phyloP scores from a whole-genome alignment of 2,888 invertebrate species.

The Hololepta plana region DNA sequence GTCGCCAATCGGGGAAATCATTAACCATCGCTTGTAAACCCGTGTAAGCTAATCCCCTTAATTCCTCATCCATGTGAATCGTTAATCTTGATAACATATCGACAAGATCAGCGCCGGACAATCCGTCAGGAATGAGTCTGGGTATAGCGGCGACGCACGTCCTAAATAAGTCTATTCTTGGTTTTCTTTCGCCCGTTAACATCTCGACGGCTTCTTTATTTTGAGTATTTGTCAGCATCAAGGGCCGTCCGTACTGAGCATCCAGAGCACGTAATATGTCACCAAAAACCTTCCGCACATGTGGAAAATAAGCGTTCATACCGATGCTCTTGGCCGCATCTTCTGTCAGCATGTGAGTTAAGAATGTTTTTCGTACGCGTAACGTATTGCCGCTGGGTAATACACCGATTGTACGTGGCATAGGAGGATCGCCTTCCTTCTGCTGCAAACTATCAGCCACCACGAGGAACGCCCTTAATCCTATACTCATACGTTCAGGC shows the following conservation, averaged over 20 bases:
- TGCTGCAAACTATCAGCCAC: slow-evolving; percentile 98
- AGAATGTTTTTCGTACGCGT: slow-evolving; percentile 85
- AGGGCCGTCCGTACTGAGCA: slow-evolving; percentile 87
- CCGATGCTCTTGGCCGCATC: slow-evolving; percentile 94
- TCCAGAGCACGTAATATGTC: slow-evolving; percentile 90
- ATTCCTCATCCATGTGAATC: slow-evolving; percentile 96
- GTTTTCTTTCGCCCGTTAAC: slow-evolving; percentile 90
- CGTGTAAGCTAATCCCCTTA: slow-evolving; percentile 83
- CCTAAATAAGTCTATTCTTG: slow-evolving; percentile 91
- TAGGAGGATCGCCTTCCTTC: slow-evolving; percentile 97
- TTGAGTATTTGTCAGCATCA: slow-evolving; percentile 92
- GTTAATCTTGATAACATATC: slow-evolving; percentile 85
- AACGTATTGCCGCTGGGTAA: slow-evolving; percentile 85
- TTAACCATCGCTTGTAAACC: slow-evolving; percentile 88
- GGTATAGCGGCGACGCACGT: slow-evolving; percentile 99
- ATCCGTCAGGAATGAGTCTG: slow-evolving; percentile 91
- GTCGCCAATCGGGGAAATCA: slow-evolving; percentile 95
- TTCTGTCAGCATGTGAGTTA: slow-evolving; percentile 92
- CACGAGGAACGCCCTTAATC: slow-evolving; percentile 89
- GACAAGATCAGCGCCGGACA: slow-evolving; percentile 85
- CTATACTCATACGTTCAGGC: slow-evolving; percentile 97
- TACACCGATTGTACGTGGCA: slow-evolving; percentile 91
- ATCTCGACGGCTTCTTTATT: slow-evolving; percentile 89
- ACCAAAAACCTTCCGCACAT: slow-evolving; percentile 87
- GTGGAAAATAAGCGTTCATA: slow-evolving; percentile 91